Conservation (phyloP, 2,797 vertebrate genomes). For the Enteromius treurensis region DNA sequence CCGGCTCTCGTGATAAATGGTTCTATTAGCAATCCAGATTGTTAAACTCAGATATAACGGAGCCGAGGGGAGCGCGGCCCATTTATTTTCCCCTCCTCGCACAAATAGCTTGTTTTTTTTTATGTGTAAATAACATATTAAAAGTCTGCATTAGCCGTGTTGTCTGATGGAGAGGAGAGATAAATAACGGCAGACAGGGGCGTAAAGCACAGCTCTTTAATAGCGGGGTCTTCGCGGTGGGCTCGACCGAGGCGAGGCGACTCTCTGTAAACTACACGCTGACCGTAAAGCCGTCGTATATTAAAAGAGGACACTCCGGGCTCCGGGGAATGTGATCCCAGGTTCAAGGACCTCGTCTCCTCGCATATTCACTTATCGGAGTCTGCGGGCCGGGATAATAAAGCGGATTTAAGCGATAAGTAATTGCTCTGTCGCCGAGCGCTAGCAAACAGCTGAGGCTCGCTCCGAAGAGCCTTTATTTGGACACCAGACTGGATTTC, state of each 20-base stretch:
- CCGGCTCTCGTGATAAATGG: conserved; percentile 91
- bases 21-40: conserved; percentile 99
- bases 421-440: conserved; percentile 72
- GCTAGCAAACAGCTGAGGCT: conserved; percentile 61
- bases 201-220: conserved; percentile 89
- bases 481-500: conserved; percentile 59
- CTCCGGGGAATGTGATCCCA: conserved; percentile 45
- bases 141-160: conserved; percentile 93
- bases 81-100: conserved; percentile 83
- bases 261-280: conserved; percentile 81
- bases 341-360: conserved; percentile 74
- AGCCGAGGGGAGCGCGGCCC: conserved; percentile 82
- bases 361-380: conserved; percentile 75
- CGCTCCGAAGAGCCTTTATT: conserved; percentile 49
- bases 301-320: conserved; percentile 44
- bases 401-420: conserved; percentile 72
- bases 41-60: conserved; percentile 95
- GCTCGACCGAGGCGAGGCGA: conserved; percentile 88
- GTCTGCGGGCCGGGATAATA: conserved; percentile 73
- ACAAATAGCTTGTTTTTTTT: conserved; percentile 92
- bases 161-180: conserved; percentile 93
- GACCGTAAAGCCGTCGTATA: conserved; percentile 72
- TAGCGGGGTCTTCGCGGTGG: conserved; percentile 85
- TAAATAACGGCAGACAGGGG: conserved; percentile 93
- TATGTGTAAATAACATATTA: conserved; percentile 99